Conservation (phyloP, 2,113 vertebrate genomes). For the Asarcornis scutulata region DNA sequence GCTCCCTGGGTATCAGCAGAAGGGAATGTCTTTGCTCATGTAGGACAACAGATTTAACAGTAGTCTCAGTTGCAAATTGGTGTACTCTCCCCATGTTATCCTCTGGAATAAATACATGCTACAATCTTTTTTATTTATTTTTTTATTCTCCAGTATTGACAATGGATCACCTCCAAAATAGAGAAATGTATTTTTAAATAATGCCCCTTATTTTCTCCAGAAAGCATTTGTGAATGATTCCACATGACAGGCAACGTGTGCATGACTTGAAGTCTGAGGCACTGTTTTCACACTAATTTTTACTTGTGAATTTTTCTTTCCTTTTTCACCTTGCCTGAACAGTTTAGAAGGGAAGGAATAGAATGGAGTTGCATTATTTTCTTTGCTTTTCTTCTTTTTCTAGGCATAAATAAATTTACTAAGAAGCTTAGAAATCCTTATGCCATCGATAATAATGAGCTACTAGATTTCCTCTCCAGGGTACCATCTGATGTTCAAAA, state of each 20-base stretch:
- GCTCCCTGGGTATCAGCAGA: background rate
- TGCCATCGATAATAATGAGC: conserved; percentile 90
- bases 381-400: conserved; percentile 52
- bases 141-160: background rate
- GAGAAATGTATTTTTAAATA: background rate
- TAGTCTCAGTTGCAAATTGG: conserved; percentile 1
- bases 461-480: conserved; percentile 97
- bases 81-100: background rate
- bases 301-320: conserved; percentile 62
- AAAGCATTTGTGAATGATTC: conserved; percentile 63
- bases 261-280: conserved; percentile 35
- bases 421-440: conserved; percentile 96
- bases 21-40: background rate
- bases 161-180: conserved; percentile 8
- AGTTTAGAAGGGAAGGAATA: background rate
- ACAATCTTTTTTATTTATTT: background rate
- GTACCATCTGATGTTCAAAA: conserved; percentile 98
- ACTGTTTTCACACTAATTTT: conserved; percentile 79
- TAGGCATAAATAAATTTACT: conserved; percentile 98
- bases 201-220: background rate
- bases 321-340: conserved; percentile 7
- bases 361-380: background rate
- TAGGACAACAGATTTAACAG: background rate
- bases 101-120: background rate
- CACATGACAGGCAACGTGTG: conserved; percentile 27